These are phyloP conservation scores for Cantharis nigra DNA, from an alignment of 2,888 invertebrate genomes.

Conservation along the genomic window DNA sequence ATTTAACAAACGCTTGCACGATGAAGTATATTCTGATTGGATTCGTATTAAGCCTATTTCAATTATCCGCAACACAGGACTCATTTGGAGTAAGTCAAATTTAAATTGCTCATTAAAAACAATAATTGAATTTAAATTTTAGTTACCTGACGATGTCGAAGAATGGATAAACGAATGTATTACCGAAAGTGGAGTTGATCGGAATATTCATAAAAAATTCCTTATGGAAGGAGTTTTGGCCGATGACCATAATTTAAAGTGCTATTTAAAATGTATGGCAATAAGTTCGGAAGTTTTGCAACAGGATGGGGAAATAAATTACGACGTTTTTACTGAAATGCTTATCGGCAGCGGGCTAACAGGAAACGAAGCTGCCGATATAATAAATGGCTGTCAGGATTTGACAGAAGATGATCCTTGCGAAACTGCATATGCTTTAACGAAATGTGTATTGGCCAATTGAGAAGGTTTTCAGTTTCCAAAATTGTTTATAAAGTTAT, in stretches of 20 bases:
- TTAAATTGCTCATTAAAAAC: background rate
- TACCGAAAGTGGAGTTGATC: slow-evolving; percentile 45
- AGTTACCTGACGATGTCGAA: slow-evolving; percentile 35
- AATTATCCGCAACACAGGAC: background rate
- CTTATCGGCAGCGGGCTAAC: background rate
- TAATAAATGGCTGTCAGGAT: background rate
- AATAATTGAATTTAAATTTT: background rate
- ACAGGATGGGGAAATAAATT: background rate
- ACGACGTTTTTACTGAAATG: background rate
- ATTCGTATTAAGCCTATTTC: background rate
- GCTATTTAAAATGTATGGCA: background rate
- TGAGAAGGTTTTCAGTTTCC: background rate
- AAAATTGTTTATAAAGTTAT: background rate
- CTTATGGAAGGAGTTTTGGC: slow-evolving; percentile 56
- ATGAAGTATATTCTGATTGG: background rate
- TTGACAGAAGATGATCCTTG: background rate
- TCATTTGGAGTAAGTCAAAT: background rate
- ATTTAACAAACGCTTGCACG: background rate
- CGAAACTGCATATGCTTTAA: slow-evolving; percentile 4
- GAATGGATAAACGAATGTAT: slow-evolving; percentile 38
- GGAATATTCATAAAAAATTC: slow-evolving; percentile 42
- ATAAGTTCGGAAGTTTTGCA: background rate
- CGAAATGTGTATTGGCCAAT: slow-evolving; percentile 1
- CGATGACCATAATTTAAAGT: slow-evolving; percentile 44
- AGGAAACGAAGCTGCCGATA: background rate